Conservation (phyloP, 2,888 invertebrate species). For the Sinhomidia bicolor region DNA sequence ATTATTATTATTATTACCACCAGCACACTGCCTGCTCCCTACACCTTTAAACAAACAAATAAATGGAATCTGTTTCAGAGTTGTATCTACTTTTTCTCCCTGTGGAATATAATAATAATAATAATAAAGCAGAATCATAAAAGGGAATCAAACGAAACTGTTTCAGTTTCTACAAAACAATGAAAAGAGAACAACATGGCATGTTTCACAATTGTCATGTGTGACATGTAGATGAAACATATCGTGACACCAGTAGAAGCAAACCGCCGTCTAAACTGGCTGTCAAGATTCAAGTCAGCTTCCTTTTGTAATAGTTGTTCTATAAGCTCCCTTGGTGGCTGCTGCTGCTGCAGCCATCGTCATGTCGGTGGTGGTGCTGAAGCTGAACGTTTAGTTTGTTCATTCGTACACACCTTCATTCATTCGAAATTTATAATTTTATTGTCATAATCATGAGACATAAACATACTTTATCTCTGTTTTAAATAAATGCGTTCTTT, state of each 20-base stretch:
- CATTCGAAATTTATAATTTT: not conserved
- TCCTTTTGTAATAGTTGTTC: constrained; percentile 26
- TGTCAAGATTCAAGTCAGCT: constrained; percentile 52
- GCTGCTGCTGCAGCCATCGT: no score
- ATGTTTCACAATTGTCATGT: constrained; percentile 52
- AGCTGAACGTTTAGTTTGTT: not conserved
- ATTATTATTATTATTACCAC: no score
- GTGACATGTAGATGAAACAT: constrained; percentile 56
- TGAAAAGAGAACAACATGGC: constrained; percentile 21
- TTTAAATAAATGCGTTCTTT: not conserved
- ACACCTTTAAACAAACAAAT: no score
- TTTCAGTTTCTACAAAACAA: constrained; percentile 32
- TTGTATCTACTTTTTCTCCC: no score
- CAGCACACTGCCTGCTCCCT: no score
- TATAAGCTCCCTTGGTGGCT: constrained; percentile 24
- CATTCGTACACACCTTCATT: constrained; percentile 23
- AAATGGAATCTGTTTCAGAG: no score
- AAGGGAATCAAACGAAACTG: constrained; percentile 10
- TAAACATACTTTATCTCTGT: no score
- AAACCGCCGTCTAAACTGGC: constrained; percentile 48
- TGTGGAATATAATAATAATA: no score
- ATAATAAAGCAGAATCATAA: constrained; percentile 7
- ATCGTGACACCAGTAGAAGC: constrained; percentile 49
- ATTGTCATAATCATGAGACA: constrained; percentile 4
- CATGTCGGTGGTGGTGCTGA: not conserved